Evolutionary conservation across 1,140 invertebrate species (phyloP).

Genomic region (Zaprionus ornatus): DNA sequence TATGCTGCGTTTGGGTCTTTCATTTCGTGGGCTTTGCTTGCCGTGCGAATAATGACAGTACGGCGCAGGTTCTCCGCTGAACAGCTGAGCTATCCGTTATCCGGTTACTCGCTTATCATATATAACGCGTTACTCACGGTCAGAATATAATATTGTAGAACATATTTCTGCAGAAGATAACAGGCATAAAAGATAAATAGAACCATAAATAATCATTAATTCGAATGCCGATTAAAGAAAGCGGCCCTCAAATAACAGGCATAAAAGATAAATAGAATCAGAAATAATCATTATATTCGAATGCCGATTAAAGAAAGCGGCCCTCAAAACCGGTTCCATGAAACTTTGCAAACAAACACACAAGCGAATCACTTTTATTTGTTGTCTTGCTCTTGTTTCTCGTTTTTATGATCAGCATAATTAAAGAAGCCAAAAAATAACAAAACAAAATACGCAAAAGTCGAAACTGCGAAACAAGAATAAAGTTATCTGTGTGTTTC

Average conservation of each 20-base stretch:
- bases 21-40: conserved; percentile 1
- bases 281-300: neutral
- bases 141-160: neutral
- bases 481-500: conserved; percentile 32
- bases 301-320: conserved; percentile 18
- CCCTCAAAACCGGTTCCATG: conserved; percentile 28
- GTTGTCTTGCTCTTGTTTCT: conserved; percentile 4
- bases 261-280: conserved; percentile 22
- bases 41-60: conserved; percentile 31
- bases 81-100: conserved; percentile 42
- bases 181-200: conserved; percentile 23
- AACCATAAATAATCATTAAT: conserved; percentile 1
- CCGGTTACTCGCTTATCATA: conserved; percentile 21
- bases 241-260: too few species aligned
- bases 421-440: conserved; percentile 40
- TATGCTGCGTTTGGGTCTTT: conserved; percentile 8
- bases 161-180: conserved; percentile 22
- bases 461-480: conserved; percentile 28
- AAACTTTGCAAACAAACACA: conserved; percentile 29
- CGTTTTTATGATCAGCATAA: conserved; percentile 42
- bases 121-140: conserved; percentile 3
- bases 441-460: conserved; percentile 21
- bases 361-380: conserved; percentile 24
- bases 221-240: conserved; percentile 5
- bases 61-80: conserved; percentile 20